Conservation (phyloP, 1,140 invertebrate species). For the Pogonomyrmex californicus region DNA sequence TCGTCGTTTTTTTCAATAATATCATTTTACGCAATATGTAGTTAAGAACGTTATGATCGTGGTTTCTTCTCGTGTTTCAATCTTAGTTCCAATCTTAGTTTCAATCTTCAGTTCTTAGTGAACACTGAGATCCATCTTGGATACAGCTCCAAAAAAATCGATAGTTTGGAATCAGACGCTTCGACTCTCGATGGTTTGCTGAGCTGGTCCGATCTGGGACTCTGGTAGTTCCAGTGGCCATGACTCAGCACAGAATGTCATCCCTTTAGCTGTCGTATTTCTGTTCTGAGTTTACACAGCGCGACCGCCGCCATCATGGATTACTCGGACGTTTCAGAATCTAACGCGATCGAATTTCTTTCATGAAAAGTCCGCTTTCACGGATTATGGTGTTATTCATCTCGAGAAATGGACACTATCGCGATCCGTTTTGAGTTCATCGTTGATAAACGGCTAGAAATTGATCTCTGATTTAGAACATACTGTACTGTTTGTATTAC, state of each 20-base stretch:
- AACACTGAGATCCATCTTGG: not conserved
- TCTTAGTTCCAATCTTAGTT: not conserved
- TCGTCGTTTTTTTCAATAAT: not conserved
- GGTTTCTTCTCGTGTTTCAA: not conserved
- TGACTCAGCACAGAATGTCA: constrained; percentile 68
- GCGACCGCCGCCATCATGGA: constrained; percentile 49
- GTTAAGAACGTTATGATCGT: not conserved
- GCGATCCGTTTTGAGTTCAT: constrained; percentile 22
- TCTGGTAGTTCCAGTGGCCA: constrained; percentile 55
- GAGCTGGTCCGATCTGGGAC: constrained; percentile 66
- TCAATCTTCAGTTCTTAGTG: not conserved
- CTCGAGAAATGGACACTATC: constrained; percentile 9
- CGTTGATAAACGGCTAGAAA: constrained; percentile 31
- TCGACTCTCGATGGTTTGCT: constrained; percentile 60
- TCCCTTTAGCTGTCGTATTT: constrained; percentile 68
- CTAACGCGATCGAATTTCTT: constrained; percentile 33
- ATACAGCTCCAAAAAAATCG: constrained; percentile 29
- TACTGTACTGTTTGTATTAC: constrained; percentile 10
- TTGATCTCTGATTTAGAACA: not conserved
- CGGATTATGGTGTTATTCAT: constrained; percentile 31
- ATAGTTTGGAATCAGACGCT: constrained; percentile 42
- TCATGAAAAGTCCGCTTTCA: constrained; percentile 41
- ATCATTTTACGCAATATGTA: not conserved
- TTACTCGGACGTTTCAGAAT: constrained; percentile 49
- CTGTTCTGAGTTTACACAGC: constrained; percentile 73